A percentile compares a stretch with the other conserved stretches of the same genome.
Evolutionary conservation across 2,888 invertebrate species (phyloP).

Genomic region (Biston betularia): DNA sequence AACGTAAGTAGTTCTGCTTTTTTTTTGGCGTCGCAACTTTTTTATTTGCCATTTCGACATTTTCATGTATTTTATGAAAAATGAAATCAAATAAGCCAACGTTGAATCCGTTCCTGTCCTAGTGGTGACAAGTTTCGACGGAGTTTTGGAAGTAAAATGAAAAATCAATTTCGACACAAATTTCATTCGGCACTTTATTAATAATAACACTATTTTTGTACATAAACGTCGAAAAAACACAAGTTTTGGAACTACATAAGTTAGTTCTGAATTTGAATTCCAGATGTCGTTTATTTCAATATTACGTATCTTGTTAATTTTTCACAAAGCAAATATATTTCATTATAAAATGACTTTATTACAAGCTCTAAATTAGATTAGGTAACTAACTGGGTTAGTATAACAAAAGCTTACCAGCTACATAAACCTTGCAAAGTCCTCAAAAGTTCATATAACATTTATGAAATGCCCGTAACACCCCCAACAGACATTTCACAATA

Average conservation of each 20-base stretch:
- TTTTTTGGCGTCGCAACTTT: no score
- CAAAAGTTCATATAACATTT: conserved; percentile 22
- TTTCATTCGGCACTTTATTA: no score
- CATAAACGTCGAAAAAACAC: no score
- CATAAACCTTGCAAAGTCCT: conserved; percentile 8
- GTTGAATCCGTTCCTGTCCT: no score
- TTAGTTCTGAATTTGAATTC: not conserved
- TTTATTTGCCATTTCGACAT: no score
- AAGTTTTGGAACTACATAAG: no score
- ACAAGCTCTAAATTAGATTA: conserved; percentile 3
- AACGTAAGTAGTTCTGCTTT: conserved; percentile 68
- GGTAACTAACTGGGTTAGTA: not conserved
- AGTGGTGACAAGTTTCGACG: no score
- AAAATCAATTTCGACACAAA: no score
- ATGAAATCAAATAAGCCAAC: no score
- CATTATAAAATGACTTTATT: not conserved
- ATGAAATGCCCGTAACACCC: conserved; percentile 23
- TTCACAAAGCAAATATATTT: not conserved
- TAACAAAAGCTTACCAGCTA: conserved; percentile 7
- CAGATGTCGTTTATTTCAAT: conserved; percentile 20
- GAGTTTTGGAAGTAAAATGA: no score
- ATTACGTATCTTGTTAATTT: not conserved
- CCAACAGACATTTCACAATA: conserved; percentile 36
- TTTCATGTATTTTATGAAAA: no score
- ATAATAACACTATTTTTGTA: no score